A percentile compares a stretch with the other conserved stretches of the same genome.
These are phyloP conservation scores for Acanthopleura granulata DNA, from an alignment of 2,888 invertebrate genomes.

Conservation along the genomic window DNA sequence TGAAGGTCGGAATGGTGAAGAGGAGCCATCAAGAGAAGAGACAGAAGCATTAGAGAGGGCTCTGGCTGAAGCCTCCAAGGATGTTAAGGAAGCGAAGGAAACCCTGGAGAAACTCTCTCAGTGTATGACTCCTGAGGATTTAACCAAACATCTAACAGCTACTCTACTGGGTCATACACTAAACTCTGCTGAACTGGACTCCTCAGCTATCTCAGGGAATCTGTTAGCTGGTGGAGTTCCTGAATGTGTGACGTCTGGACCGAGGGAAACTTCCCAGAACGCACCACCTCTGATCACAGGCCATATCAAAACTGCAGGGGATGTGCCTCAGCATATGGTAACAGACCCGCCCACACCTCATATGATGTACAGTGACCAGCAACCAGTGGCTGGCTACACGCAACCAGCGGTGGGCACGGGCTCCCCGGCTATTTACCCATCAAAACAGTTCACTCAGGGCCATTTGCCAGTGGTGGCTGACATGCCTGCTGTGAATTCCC, in stretches of 20 bases:
- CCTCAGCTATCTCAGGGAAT: slow-evolving; percentile 7
- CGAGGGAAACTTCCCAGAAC: background rate
- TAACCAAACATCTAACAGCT: slow-evolving; percentile 33
- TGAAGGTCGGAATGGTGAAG: slow-evolving; percentile 78
- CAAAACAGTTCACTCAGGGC: slow-evolving; percentile 5
- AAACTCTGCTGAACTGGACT: background rate
- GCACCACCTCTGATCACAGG: background rate
- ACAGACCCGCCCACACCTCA: background rate
- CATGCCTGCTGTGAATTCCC: background rate
- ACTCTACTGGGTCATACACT: slow-evolving; percentile 26
- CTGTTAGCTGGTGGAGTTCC: background rate
- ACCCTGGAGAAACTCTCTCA: slow-evolving; percentile 53
- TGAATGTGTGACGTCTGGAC: background rate
- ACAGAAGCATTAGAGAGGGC: slow-evolving; percentile 90
- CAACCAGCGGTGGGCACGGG: background rate
- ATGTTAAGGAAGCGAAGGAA: slow-evolving; percentile 59
- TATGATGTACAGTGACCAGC: background rate
- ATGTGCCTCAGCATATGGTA: background rate
- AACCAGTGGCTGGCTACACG: background rate
- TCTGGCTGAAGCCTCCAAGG: slow-evolving; percentile 79
- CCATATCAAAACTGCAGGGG: no score
- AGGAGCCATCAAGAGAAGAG: slow-evolving; percentile 81
- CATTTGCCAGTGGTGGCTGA: background rate
- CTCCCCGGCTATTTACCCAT: background rate
- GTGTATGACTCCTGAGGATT: slow-evolving; percentile 27